Base-by-base conservation (phyloP, 2,888 invertebrate genomes). In the Coenonympha arcania region DNA sequence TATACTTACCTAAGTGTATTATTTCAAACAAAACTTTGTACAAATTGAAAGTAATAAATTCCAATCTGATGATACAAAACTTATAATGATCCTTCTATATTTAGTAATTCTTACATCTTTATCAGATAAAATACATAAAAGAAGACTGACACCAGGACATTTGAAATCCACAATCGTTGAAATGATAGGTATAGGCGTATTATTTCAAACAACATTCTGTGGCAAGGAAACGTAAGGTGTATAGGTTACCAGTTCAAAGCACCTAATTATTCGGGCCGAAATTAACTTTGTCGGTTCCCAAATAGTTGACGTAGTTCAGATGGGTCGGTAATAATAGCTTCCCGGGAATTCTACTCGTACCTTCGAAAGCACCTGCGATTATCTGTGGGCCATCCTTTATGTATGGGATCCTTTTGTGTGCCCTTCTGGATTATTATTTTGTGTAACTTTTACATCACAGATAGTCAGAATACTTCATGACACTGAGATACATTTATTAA, bases 231-330 rank as follows among this genome's bases (percentile, higher is more conserved):
- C 31, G 42, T 42, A 53, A 50, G 43, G 33, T 16, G 47, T 51
- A n/a, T 45, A 36, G 51, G 42, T 51, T 51, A 51, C 44, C 45
- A 51, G 48, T 48, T 51, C 33, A 45, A 41, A 33, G 41, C 45
- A 48, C 36, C 54, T 48, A 45, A 54, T 51, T 54, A 45, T 51
- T 48, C 54, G 36, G 28, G 30, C 31, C 31, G 49, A 41, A 48
- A 51, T 51, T 51, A 50, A 54, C 45, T 54, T 48, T 51, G 54
- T 36, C 16, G 31, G 48, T 20, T 54, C 24, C 48, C 20, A 28
- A 48, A 39, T 51, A 42, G 45, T 51, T 48, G 34, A 31, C 36
- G 36, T 22, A 9, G 31, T 33, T 50, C 37, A 33, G 43, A 22
- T 50, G 37, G 15, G 36, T 31, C 24, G 34, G 26, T 46, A 42